These are phyloP conservation scores for Pelusios castaneus DNA, from an alignment of 2,113 vertebrate species.

Conservation along the genomic window DNA sequence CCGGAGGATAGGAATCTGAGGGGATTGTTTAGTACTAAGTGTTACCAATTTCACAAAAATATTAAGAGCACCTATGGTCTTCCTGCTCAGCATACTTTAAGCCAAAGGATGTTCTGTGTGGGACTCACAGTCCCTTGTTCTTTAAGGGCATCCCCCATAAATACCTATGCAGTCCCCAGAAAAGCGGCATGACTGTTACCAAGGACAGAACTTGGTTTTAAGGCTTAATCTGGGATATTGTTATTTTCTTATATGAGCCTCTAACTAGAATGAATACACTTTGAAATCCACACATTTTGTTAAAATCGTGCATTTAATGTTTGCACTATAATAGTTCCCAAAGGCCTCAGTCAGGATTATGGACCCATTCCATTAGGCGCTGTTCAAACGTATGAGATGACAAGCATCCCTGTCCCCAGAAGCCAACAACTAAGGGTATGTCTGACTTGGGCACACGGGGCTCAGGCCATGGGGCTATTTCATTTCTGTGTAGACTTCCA, in stretches of 20 bases:
- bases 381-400: background rate
- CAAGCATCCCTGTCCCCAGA: background rate
- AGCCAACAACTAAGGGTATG: too few species aligned
- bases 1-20: conserved; percentile 59
- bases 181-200: background rate
- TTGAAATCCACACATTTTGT: background rate
- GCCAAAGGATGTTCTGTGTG: background rate
- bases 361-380: background rate
- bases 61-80: conserved; percentile 9
- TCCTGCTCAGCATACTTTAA: background rate
- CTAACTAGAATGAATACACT: background rate
- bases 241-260: background rate
- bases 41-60: conserved; percentile 16
- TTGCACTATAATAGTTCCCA: background rate
- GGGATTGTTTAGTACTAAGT: conserved; percentile 37
- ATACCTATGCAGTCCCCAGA: background rate
- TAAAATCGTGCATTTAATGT: background rate
- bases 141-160: background rate
- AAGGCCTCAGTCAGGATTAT: background rate
- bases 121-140: background rate
- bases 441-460: too few species aligned
- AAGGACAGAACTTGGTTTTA: background rate
- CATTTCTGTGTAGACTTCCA: too few species aligned
- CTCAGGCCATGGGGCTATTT: too few species aligned
- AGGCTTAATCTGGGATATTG: background rate